Evolutionary conservation across 2,797 vertebrate species (phyloP), one percentile per base, ranked within the genome.

Genomic region (Phaenicophaeus curvirostris): DNA sequence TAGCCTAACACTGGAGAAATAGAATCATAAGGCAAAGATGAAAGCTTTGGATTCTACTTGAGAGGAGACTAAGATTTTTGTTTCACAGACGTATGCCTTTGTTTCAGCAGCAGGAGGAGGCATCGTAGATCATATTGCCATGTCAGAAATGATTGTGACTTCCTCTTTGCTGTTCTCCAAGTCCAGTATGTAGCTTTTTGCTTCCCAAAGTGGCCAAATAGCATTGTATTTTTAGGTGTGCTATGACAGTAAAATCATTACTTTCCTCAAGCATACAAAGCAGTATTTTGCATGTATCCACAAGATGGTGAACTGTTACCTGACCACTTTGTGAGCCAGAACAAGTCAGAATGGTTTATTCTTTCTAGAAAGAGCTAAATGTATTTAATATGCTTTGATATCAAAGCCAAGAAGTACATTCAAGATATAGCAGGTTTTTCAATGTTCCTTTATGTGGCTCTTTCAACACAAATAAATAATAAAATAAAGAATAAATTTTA

Each of bases 291-390:
- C 76, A 30, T 39, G 27, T 50, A 87, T 53, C 37, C 75, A 50
- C 74, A 92, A 89, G 81, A 76, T 85, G 68, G 67, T 83, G 90
- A 91, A 37, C 61, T 89, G 37, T 67, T 90, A 85, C 69, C 51
- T 86, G 87, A 93, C 65, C 33, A 42, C 50, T 65, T 77, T 8
- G 41, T 46, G 46, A 93, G 50, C 33, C 90, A 81, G 37, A 78
- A 50, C 15, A 84, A 81, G 35, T 61, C 61, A 72, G 30, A 81
- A 57, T 63, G 13, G 82, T 90, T 87, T 72, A 48, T 80, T 86
- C 54, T 51, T 61, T 57, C 31, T 7, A 61, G 48, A 77, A 74
- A 57, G 53, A 90, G 19, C 23, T 79, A 88, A 88, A 28, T 68
- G 24, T 54, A 57, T 78, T 92, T 73, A 59, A 55, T 44, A 46